Conservation (phyloP, 2,888 invertebrate species). For the Euspilapteryx auroguttella region DNA sequence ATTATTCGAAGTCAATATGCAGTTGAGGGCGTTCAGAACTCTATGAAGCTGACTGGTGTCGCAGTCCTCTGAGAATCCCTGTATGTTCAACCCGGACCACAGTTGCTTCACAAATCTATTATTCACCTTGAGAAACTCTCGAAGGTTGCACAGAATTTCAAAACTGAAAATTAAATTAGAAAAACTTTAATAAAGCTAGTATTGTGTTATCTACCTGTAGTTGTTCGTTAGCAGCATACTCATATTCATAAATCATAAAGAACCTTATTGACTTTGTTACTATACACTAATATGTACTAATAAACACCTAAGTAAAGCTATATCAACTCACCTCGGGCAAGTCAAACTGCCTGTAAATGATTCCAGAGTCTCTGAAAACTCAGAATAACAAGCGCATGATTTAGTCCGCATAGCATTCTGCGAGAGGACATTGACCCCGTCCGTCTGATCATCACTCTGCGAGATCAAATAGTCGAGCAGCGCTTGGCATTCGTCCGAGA, state of each 20-base stretch:
- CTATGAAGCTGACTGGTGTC: conserved; percentile 64
- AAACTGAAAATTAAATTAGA: conserved; percentile 21
- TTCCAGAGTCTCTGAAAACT: conserved; percentile 25
- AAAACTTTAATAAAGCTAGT: no score
- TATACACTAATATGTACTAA: no score
- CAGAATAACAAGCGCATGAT: conserved; percentile 13
- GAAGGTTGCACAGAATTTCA: conserved; percentile 57
- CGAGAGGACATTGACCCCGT: conserved; percentile 20
- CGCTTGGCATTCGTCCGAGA: conserved; percentile 23
- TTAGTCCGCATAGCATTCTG: conserved; percentile 12
- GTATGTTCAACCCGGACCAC: conserved; percentile 52
- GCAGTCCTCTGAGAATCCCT: conserved; percentile 70
- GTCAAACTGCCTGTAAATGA: conserved; percentile 20
- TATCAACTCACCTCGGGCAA: conserved; percentile 33
- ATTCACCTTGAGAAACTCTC: conserved; percentile 47
- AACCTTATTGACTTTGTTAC: no score
- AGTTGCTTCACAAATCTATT: conserved; percentile 54
- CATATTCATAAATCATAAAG: no score
- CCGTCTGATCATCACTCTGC: conserved; percentile 42
- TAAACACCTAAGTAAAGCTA: no score
- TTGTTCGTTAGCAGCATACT: no score
- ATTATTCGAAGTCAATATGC: conserved; percentile 47
- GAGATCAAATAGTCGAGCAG: conserved; percentile 41
- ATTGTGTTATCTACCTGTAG: no score
- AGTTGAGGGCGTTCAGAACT: conserved; percentile 61